Base-by-base conservation (phyloP, 2,888 invertebrate species). In the Heteropelma amictum region DNA sequence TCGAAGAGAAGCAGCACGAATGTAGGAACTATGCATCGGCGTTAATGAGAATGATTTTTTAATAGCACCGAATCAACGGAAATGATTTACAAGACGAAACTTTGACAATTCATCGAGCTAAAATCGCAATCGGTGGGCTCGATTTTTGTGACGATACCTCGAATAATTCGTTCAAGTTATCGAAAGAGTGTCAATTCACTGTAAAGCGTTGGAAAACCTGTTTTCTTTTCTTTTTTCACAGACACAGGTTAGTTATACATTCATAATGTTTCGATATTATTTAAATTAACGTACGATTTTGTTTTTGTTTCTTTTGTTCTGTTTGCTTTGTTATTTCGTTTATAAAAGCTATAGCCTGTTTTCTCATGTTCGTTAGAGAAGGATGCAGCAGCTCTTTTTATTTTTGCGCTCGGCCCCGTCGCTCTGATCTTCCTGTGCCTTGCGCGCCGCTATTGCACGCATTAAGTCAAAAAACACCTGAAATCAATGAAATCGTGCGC, bases 391-490 rank as follows among this genome's bases (percentile, higher is more conserved):
- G 91, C 95, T 96, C 90, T 95, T 92, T 91, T 93, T 94, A 92
- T 94, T 95, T 92, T 95, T 94, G 92, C 95, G 95, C 91, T 93
- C 93, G 91, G 95, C 95, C 90, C 95, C 94, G 91, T 96, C 96
- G 86, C 94, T 94, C 90, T 95, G 93, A 84, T 94, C 95, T 91
- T 96, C 97, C 91, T 96, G 96, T 89, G 95, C 95, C 93, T 99
- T 99, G 88, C 98, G 93, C 89, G 97, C 96, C 85, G 98, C 95
- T 90, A 99, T 98, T 92, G 98, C 98, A 84, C 98, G 93, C 98
- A 99, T 98, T 91, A 99, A 93, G 92, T 99, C 99, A 92, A 97
- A 99, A 93, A 99, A 99, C 88, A 98, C 98, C 98, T 98, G 92
- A 4, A 75, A 79, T 72, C 10, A 54, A 56, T 30, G 33, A n/a